Percentiles rank a stretch among this genome's conserved stretches.
phyloP scores from a whole-genome alignment of 2,888 invertebrate species.

The Xanthorhoe designata region DNA sequence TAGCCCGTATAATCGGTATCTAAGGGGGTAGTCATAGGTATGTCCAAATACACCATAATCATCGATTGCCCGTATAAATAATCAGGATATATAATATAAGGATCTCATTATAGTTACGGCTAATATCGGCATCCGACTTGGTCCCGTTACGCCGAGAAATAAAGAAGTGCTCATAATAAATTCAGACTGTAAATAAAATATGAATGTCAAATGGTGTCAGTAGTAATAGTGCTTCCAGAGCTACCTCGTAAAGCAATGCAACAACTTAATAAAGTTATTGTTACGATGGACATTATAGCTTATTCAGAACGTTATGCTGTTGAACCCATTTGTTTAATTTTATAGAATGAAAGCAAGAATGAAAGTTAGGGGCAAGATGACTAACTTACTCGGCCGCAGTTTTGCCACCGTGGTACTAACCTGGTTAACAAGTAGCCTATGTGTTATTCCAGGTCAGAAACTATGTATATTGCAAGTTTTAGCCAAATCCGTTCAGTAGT shows the following conservation, averaged over 20 bases:
- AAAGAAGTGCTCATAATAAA: conserved; percentile 43
- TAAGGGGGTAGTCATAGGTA: no score
- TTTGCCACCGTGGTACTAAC: not conserved
- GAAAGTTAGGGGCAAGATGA: not conserved
- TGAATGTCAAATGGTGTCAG: conserved; percentile 70
- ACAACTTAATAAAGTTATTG: conserved; percentile 76
- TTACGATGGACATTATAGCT: conserved; percentile 32
- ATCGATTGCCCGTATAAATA: no score
- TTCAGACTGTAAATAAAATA: conserved; percentile 74
- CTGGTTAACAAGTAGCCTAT: not conserved
- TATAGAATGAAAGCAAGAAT: not conserved
- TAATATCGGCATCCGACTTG: no score
- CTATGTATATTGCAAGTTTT: no score
- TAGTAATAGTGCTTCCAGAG: conserved; percentile 67
- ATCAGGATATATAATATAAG: no score
- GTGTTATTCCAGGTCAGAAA: no score
- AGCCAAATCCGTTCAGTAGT: no score
- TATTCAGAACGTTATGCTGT: not conserved
- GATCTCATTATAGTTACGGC: no score
- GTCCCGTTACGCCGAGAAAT: conserved; percentile 41
- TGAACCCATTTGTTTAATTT: not conserved
- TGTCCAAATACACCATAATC: no score
- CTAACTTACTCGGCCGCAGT: no score
- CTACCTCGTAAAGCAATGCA: conserved; percentile 67
- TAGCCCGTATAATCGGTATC: no score